A percentile compares a stretch with the other conserved stretches of the same genome.
These are phyloP conservation scores for Neodontobutis hainanensis DNA, from an alignment of 2,113 vertebrate genomes.

Conservation along the genomic window DNA sequence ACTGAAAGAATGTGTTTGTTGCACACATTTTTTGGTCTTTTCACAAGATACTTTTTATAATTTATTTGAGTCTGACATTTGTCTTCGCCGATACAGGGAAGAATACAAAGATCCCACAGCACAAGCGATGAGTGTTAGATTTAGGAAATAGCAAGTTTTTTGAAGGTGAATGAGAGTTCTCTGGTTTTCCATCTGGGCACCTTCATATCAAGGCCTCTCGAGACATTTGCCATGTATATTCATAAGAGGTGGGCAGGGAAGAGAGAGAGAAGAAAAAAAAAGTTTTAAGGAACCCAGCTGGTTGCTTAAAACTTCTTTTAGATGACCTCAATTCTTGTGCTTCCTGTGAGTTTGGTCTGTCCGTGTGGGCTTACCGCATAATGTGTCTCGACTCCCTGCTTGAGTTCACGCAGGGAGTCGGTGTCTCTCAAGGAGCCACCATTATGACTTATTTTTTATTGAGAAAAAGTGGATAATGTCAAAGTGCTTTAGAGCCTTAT, in stretches of 20 bases:
- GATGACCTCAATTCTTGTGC: slow-evolving; percentile 75
- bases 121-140: slow-evolving; percentile 44
- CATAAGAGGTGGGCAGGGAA: slow-evolving; percentile 65
- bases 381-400: slow-evolving; percentile 5
- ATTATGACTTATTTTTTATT: not conserved
- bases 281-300: slow-evolving; percentile 75
- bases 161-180: slow-evolving; percentile 76
- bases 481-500: not conserved
- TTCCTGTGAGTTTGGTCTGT: slow-evolving; percentile 40
- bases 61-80: slow-evolving; percentile 13
- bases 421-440: not conserved
- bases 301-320: slow-evolving; percentile 67
- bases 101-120: slow-evolving; percentile 45
- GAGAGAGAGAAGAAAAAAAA: slow-evolving; percentile 50
- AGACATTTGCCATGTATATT: slow-evolving; percentile 78
- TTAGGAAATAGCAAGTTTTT: slow-evolving; percentile 56
- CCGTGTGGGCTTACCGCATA: slow-evolving; percentile 30
- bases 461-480: not conserved
- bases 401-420: slow-evolving; percentile 20
- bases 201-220: slow-evolving; percentile 65
- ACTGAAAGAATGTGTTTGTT: too few species aligned
- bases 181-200: slow-evolving; percentile 78
- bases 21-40: not conserved
- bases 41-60: too few species aligned
- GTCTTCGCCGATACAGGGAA: slow-evolving; percentile 23